Conservation (phyloP, 2,797 vertebrate genomes). For the Alcedo atthis region DNA sequence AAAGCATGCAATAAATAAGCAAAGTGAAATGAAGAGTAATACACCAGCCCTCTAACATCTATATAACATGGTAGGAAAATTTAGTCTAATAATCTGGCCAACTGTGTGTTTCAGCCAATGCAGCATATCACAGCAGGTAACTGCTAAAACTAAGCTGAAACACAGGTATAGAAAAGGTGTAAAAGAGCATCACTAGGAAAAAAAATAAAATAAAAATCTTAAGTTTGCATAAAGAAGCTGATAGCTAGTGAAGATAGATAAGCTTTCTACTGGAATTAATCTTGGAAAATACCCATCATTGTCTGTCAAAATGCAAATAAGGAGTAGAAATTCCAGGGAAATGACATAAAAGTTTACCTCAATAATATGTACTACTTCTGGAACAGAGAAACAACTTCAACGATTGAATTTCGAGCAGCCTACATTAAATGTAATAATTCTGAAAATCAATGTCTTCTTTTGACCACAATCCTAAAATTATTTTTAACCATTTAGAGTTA, state of each 20-base stretch:
- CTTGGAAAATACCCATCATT: background rate
- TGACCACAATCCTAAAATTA: background rate
- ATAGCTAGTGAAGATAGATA: background rate
- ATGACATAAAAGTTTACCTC: background rate
- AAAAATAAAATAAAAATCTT: background rate
- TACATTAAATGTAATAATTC: background rate
- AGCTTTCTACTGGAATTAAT: background rate
- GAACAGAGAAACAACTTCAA: background rate
- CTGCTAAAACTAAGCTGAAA: background rate
- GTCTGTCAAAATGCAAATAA: background rate
- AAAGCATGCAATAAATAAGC: slow-evolving; percentile 7
- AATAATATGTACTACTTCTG: background rate
- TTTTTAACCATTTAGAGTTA: background rate
- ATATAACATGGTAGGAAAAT: background rate
- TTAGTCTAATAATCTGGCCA: background rate
- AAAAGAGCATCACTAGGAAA: background rate
- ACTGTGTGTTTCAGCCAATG: background rate
- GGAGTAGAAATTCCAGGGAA: background rate
- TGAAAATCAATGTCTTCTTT: background rate
- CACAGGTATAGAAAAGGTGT: background rate
- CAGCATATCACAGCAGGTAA: background rate
- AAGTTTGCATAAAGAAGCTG: background rate
- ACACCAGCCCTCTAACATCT: background rate
- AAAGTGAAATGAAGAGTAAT: background rate
- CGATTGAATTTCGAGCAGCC: background rate